These are phyloP conservation scores for Oasisia sp. DNA, from an alignment of 2,888 invertebrate genomes.

Conservation along the genomic window DNA sequence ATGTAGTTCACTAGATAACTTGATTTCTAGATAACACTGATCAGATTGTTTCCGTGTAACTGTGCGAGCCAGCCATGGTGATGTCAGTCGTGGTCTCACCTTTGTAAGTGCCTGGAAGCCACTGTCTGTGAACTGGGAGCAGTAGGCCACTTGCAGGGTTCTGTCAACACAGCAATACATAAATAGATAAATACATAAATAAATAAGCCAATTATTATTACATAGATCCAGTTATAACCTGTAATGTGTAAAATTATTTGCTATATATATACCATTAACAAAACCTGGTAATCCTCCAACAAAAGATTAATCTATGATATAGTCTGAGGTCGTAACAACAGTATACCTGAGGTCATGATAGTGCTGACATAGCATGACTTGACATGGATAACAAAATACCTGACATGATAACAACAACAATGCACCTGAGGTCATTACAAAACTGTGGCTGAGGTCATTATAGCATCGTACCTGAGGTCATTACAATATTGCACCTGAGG, in stretches of 20 bases:
- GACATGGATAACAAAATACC: background rate
- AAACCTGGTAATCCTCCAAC: too few relatives aligned
- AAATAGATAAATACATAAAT: constrained; percentile 13
- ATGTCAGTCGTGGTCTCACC: constrained; percentile 63
- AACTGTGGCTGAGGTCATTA: constrained; percentile 78
- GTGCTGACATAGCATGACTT: too few relatives aligned
- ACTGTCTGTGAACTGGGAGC: constrained; percentile 92
- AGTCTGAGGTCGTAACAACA: background rate
- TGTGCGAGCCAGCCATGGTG: background rate
- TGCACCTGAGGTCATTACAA: constrained; percentile 76
- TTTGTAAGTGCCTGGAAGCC: constrained; percentile 95
- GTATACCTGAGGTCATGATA: constrained; percentile 76
- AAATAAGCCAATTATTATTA: background rate
- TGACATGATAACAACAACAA: background rate
- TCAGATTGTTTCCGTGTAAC: background rate
- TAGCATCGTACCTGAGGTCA: constrained; percentile 68
- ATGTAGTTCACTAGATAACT: constrained; percentile 14
- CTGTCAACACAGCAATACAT: constrained; percentile 57
- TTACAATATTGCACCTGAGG: constrained; percentile 74
- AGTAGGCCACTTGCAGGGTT: constrained; percentile 93
- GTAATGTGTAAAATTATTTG: background rate
- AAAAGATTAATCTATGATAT: too few relatives aligned
- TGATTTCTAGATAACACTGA: constrained; percentile 14
- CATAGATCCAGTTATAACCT: background rate
- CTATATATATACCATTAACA: too few relatives aligned